These are phyloP conservation scores for Plumapathes pennacea DNA, from an alignment of 92 coral and sea anemone species.

Conservation along the genomic window DNA sequence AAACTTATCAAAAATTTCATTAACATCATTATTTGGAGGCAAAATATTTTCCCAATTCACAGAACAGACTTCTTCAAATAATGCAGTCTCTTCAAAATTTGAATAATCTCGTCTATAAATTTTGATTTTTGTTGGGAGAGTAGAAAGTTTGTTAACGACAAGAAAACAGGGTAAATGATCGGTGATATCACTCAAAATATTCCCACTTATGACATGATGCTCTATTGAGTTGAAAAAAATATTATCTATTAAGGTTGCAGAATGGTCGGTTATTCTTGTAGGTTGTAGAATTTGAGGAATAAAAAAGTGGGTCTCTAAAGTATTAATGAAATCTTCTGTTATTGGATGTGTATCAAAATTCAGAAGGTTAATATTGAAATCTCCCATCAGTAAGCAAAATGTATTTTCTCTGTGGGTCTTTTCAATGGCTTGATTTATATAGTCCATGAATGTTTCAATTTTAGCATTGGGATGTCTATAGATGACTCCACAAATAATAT, in stretches of 20 bases:
- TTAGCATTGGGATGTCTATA: too few relatives aligned
- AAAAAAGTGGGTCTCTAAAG: conserved; percentile 28
- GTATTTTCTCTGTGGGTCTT: conserved; percentile 20
- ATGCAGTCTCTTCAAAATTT: too few relatives aligned
- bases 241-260: conserved; percentile 62
- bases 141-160: conserved; percentile 18
- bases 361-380: conserved; percentile 40
- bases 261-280: conserved; percentile 43
- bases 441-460: conserved; percentile 11
- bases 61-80: conserved; percentile 6
- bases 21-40: conserved; percentile 15
- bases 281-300: conserved; percentile 49
- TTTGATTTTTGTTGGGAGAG: too few relatives aligned
- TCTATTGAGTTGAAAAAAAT: conserved; percentile 55
- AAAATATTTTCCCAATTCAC: conserved; percentile 19
- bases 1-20: conserved; percentile 36
- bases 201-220: conserved; percentile 49
- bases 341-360: conserved; percentile 40
- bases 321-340: conserved; percentile 53
- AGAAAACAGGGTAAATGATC: conserved; percentile 61
- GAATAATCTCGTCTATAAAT: too few relatives aligned
- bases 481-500: too few relatives aligned
- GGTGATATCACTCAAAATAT: conserved; percentile 30
- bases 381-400: conserved; percentile 34
- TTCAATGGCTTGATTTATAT: conserved; percentile 4